Evolutionary conservation across 2,113 vertebrate genomes (phyloP), one percentile per base, ranked within the genome.

Genomic region (Ceratotherium simum): DNA sequence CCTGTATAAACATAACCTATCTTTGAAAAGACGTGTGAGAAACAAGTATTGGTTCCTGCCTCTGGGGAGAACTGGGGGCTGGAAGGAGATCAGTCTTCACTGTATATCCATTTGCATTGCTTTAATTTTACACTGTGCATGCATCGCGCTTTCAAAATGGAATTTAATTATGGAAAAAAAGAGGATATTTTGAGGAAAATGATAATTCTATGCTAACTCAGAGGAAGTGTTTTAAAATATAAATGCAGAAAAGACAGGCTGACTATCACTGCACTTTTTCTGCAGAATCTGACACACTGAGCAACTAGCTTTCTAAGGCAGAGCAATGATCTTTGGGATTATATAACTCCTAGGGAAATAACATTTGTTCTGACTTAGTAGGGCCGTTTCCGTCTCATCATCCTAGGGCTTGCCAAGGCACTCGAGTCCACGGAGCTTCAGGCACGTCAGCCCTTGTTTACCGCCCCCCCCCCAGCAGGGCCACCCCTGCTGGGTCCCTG

Each of bases 221-320:
- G 64, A 95, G 25, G 18, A 89, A 65, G 69, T n/a, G 11, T 72
- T 90, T 83, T 60, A 84, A 70, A 81, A 76, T n/a, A 25, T 9
- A 70, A 96, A 27, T 23, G 2, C 5, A 39, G 42, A 73, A 36
- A 60, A 73, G 33, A 20, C 62, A 86, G 29, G 46, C 10, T 78
- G 46, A 29, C 14, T 25, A 14, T 10, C n/a, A 70, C 18, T 7
- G 31, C 1, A 9, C 56, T 42, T 51, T 48, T 51, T n/a, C 62
- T 13, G 9, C 3, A 4, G 23, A 42, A 6, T 33, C 39, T 54
- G 60, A 31, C 64, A 13, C 27, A 10, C 5, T 36, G 17, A 13
- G 69, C 23, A 92, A 36, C 23, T 33, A 11, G 16, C 25, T 83
- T 79, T 56, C 73, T 67, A 18, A 46, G 0, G 4, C 18, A 70